Percentiles rank a stretch among this genome's conserved stretches.
Conservation (phyloP, 2,797 vertebrate genomes). For the Nannoperca obscura region DNA sequence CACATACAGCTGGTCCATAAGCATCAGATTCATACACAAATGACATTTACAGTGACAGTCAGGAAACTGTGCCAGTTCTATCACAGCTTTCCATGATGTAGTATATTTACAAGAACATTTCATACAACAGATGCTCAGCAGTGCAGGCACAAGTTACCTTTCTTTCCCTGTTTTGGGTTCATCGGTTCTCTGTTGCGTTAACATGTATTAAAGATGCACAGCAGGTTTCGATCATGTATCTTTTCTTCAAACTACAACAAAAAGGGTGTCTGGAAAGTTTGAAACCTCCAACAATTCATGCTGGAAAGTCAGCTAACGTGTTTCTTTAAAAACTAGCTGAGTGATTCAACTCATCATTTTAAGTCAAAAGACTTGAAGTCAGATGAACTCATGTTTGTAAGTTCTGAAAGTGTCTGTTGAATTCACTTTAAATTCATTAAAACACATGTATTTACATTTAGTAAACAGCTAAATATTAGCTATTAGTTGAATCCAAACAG, state of each 20-base stretch:
- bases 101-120: background rate
- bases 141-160: background rate
- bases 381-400: too few species aligned
- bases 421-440: too few species aligned
- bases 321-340: background rate
- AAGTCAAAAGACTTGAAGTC: background rate
- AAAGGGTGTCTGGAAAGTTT: background rate
- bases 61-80: background rate
- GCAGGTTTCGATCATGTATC: background rate
- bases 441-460: too few species aligned
- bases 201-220: background rate
- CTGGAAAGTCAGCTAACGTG: background rate
- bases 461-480: too few species aligned
- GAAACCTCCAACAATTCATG: background rate
- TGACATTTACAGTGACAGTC: too few species aligned
- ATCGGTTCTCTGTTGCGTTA: background rate
- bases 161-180: background rate
- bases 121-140: background rate
- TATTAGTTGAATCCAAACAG: background rate
- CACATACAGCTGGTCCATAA: background rate
- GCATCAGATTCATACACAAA: background rate
- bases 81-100: background rate
- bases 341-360: background rate
- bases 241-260: background rate
- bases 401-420: background rate